Evolutionary conservation across 35 echinoderm and acorn worm species (phyloP).

Genomic region (Ophiothrix spiculata): DNA sequence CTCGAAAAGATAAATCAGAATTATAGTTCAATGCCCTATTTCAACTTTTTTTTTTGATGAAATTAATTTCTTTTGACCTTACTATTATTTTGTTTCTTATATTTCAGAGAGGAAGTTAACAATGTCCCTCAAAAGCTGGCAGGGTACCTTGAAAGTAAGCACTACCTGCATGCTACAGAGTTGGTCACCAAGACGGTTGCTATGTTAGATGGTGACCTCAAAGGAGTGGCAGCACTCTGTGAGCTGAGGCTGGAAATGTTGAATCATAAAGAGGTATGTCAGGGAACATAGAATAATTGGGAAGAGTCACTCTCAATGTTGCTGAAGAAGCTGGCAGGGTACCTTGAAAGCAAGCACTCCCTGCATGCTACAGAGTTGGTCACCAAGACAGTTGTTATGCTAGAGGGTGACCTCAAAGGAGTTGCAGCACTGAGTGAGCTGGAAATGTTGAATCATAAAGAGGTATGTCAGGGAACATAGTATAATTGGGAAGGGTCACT

Average conservation of each 20-base stretch:
- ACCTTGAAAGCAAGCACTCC: conserved; percentile 83
- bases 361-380: conserved; percentile 91
- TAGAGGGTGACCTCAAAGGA: conserved; percentile 78
- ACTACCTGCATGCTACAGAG: conserved; percentile 97
- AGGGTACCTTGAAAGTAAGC: conserved; percentile 69
- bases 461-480: too few relatives aligned
- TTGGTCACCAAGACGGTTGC: conserved; percentile 76
- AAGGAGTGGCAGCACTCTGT: conserved; percentile 85
- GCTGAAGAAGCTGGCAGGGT: conserved; percentile 65
- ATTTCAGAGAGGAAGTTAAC: conserved; percentile 87
- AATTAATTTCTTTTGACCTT: too few relatives aligned
- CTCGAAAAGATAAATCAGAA: too few relatives aligned
- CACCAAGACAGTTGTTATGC: conserved; percentile 62
- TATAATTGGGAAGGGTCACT: too few relatives aligned
- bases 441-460: conserved; percentile 74
- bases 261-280: conserved; percentile 80
- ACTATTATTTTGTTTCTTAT: background rate
- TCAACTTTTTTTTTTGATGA: too few relatives aligned
- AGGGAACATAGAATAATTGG: too few relatives aligned
- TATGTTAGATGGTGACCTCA: conserved; percentile 72
- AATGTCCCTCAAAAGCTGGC: conserved; percentile 75
- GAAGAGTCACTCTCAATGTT: too few relatives aligned
- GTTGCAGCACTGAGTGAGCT: conserved; percentile 79
- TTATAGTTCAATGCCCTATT: too few relatives aligned
- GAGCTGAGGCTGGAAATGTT: conserved; percentile 85